Evolutionary conservation across 2,888 invertebrate genomes (phyloP), one percentile per base, ranked within the genome.

Genomic region (Lasioglossum malachurum): DNA sequence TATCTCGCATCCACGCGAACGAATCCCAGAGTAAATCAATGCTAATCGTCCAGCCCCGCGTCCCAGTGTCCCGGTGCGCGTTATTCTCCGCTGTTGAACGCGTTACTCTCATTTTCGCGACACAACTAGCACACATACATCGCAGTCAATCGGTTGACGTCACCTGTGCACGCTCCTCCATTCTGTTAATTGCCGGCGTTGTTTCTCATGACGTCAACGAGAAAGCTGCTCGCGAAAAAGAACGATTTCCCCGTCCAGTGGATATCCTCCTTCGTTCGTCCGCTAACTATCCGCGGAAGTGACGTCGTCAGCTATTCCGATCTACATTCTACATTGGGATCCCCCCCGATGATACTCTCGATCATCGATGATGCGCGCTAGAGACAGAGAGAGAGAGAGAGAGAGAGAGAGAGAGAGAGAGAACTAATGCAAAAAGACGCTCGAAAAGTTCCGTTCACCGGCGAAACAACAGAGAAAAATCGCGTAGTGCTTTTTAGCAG

Each of bases 181-280:
- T 85, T 75, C 64, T 57, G 73, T 69, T 82, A 88, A 88, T 84
- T 16, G 49, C 60, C 53, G 49, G 38, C 41, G 35, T 79, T 79
- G 75, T 41, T 53, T 19, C 81, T 41, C 69, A 10, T 88, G 85
- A 88, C 85, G 84, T 88, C 78, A 84, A 71, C 57, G 76, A 74
- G 75, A 60, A 64, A 38, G n/a, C 69, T 27, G 72, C 35, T 84
- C 67, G 35, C 35, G 35, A 67, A 67, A 67, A 67, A 67, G 31
- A 31, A 67, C 35, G 74, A 71, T 64, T 64, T 64, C 31, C 31
- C 27, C 35, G 53, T 19, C n/a, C 27, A 27, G 27, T 14, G 27
- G 60, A 60, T 12, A 14, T 60, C 14, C 60, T 83, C 71, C 49
- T n/a, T 53, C 23, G 23, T 23, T 53, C 8, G 10, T 23, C 53